Base-by-base conservation (phyloP, 2,888 invertebrate species). In the Periphyllus acericola region DNA sequence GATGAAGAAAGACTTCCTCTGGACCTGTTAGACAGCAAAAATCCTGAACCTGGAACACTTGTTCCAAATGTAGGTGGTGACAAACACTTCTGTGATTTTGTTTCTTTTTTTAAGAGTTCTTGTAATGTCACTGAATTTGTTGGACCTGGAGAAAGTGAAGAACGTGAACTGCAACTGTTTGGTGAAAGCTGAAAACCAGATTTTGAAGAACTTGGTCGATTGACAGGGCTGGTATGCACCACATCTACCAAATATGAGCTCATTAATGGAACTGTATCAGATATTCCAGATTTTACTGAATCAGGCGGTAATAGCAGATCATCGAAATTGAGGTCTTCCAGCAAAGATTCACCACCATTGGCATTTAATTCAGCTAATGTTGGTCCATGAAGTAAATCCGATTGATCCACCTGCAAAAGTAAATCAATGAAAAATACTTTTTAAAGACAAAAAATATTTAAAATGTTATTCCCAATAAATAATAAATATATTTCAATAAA, bases 301-400 rank as follows among this genome's bases (percentile, higher is more conserved):
- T 95, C 96, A 90, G 95, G 95, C 1, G 96, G 95, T 90, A 96
- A 91, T 32, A 96, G 92, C 79, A 97, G 92, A 91, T 97, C 97
- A 91, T 97, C 97, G 91, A 97, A 96, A 92, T 96, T 97, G 90
- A 97, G 93, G 92, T 96, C 96, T 91, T 96, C 96, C 88, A 96
- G 91, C 75, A 97, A 93, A 52, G 90, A 90, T 80, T 90, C 90
- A 90, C 97, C 96, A 21, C 90, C 90, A 83, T 90, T 90, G 90
- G 96, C 95, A 92, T 96, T 96, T 83, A 97, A 92, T 91, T 97
- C 97, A 0, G 96, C 96, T 87, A 97, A 93, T 89, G 96, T 96
- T 32, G 89, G 83, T 60, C 89, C 89, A 46, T 96, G 95, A 90
- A 97, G 95, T 89, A 96, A 93, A 92, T 97, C 97, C 71, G 96